Evolutionary conservation across 2,113 vertebrate species (phyloP).

Genomic region (Phrynosoma platyrhinos): DNA sequence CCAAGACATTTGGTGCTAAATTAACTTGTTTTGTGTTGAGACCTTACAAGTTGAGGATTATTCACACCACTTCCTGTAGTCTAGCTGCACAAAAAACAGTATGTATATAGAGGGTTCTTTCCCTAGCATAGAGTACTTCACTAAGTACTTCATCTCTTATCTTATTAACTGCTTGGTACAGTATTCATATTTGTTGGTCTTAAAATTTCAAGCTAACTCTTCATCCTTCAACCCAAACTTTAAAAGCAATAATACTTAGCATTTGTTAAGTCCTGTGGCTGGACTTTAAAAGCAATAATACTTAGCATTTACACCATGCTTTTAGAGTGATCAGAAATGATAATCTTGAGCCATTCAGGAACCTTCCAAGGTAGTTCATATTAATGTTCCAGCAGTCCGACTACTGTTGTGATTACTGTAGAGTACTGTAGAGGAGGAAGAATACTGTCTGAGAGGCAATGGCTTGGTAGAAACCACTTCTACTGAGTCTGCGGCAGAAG

Average conservation of each 20-base stretch:
- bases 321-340: no score
- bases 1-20: background rate
- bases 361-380: no score
- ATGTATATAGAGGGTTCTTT: background rate
- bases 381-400: no score
- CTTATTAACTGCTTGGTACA: background rate
- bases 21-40: background rate
- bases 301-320: background rate
- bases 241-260: background rate
- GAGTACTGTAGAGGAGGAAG: no score
- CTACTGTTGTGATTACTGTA: no score
- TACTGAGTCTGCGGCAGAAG: background rate
- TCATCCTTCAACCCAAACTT: no score
- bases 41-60: background rate
- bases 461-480: background rate
- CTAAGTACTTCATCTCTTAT: background rate
- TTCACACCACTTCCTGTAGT: background rate
- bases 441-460: background rate
- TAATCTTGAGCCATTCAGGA: no score
- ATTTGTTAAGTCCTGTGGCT: background rate
- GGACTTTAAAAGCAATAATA: background rate
- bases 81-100: background rate
- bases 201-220: no score
- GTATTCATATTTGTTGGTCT: no score
- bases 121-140: no score